Evolutionary conservation across 2,113 vertebrate genomes (phyloP), one percentile per base, ranked within the genome.

Genomic region (Deroptyus accipitrinus): DNA sequence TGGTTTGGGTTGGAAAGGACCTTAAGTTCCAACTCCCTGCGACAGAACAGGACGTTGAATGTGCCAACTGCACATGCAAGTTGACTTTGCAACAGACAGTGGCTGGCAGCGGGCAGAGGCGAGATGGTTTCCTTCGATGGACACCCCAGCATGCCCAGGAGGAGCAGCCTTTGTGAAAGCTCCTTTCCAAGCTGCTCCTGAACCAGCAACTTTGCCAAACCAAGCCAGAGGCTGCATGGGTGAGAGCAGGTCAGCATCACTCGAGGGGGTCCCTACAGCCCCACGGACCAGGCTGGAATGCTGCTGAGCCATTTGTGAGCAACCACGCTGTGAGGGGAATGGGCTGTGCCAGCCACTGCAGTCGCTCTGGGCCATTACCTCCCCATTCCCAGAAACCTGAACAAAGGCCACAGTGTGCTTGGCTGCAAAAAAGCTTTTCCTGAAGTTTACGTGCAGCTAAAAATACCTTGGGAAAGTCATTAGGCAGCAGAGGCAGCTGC

Each of bases 401-500:
- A 97, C 96, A 97, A 97, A 97, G 94, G 63, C 89, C 63, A 25
- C 86, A 93, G 85, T 92, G 92, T 96, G 69, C 70, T 82, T 30
- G 0, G 61, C 52, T 4, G 12, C 64, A 81, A 72, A 94, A 88
- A 91, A 67, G 61, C 91, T 91, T 66, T 97, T 97, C 92, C 94
- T 94, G 88, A 89, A 92, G 76, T 95, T 93, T 84, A 68, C 0
- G 0, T 9, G 77, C 64, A 54, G 90, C 96, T 96, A 97, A 96
- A 97, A 97, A 97, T 97, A 97, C 86, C 92, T 66, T 70, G 84
- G 80, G 86, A 85, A 78, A 95, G 89, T 33, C 92, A 46, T 86
- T 17, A 83, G 75, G 94, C 54, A 48, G 41, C 62, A 54, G 81
- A 81, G 59, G 82, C 74, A 69, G 83, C 70, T 77, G 80, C 74